phyloP scores from a whole-genome alignment of 2,888 invertebrate species.

The Drosophila leonis region DNA sequence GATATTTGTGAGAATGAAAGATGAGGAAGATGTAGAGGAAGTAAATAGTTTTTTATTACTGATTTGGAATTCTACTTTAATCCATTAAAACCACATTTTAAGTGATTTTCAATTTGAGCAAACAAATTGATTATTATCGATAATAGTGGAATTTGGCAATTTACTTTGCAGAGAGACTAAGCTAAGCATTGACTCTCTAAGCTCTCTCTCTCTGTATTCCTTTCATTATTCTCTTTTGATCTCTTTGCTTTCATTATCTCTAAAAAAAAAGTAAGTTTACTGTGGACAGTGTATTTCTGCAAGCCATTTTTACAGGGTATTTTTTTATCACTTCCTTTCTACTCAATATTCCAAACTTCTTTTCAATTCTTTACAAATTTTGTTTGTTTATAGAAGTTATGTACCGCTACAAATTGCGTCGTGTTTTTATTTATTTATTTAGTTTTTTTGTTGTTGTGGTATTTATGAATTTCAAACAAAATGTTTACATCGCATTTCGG shows the following conservation, averaged over 20 bases:
- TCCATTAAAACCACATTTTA: no score
- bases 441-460: slow-evolving; percentile 16
- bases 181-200: neutral
- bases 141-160: neutral
- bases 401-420: slow-evolving; percentile 39
- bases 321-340: neutral
- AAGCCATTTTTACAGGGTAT: neutral
- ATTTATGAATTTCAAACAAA: slow-evolving; percentile 51
- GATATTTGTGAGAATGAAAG: neutral
- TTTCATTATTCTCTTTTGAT: neutral
- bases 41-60: no score
- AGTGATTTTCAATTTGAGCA: no score
- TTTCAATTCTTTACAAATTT: slow-evolving; percentile 23
- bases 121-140: neutral
- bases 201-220: neutral
- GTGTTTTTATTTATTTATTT: slow-evolving; percentile 19
- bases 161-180: neutral
- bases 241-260: no score
- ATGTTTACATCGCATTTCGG: slow-evolving; percentile 40
- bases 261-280: neutral
- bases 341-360: neutral
- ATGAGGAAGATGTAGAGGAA: neutral
- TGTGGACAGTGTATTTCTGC: neutral
- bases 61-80: no score
- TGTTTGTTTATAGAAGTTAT: slow-evolving; percentile 48